Evolutionary conservation across 2,888 invertebrate species (phyloP).

Genomic region (Seira ritae): DNA sequence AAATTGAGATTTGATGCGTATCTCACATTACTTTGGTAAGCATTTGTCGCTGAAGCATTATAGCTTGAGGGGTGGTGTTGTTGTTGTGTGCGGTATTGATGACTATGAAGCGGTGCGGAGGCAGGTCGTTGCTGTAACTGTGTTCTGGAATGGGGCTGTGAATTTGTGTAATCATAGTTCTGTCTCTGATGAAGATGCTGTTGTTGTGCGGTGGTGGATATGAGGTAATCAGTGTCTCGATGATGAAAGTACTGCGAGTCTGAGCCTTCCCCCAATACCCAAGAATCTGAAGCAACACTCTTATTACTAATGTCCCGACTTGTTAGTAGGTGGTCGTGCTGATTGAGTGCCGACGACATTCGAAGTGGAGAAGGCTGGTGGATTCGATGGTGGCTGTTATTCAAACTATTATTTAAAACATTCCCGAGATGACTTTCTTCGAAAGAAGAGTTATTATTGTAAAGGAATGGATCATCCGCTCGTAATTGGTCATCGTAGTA

Average conservation of each 20-base stretch:
- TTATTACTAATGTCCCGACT: not conserved
- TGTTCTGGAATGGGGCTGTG: conserved; percentile 14
- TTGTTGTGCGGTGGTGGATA: not conserved
- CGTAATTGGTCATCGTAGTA: not conserved
- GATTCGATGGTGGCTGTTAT: not conserved
- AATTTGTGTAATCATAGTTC: not conserved
- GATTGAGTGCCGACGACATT: not conserved
- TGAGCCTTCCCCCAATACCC: not conserved
- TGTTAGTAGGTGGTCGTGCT: not conserved
- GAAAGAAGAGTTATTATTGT: not conserved
- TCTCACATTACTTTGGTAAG: conserved; percentile 35
- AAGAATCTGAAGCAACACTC: not conserved
- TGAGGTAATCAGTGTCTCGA: not conserved
- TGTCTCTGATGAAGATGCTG: conserved; percentile 4
- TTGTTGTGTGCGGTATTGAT: conserved; percentile 20
- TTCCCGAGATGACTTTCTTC: too few species aligned
- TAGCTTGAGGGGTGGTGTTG: conserved; percentile 4
- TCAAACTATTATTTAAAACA: not conserved
- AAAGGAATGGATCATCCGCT: not conserved
- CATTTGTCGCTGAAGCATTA: not conserved
- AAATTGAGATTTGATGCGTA: conserved; percentile 41
- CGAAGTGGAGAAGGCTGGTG: not conserved
- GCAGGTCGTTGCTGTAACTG: not conserved
- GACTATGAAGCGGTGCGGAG: conserved; percentile 15
- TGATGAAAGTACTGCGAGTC: not conserved